Base-by-base conservation (phyloP, 92 coral and sea anemone species). In the Heteractis magnifica region DNA sequence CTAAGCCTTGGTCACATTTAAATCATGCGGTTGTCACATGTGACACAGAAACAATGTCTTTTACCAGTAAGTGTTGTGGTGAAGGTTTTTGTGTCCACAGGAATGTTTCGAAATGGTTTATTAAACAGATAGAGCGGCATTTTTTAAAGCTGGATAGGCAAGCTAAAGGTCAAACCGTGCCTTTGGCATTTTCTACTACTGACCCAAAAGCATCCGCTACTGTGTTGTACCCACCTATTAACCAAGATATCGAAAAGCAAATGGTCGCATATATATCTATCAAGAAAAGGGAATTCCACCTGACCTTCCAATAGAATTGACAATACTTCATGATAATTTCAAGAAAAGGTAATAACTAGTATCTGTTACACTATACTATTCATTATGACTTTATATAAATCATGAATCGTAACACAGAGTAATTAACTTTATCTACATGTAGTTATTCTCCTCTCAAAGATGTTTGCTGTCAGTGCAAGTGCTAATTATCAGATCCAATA, bases 1-100 rank as follows among this genome's bases (percentile, higher is more conserved):
- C 75, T 49, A 71, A 13, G 65, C 65, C 65, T 14, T 59, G 65
- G 65, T 59, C 65, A 19, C 51, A 50, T 6, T 52, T 83, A 49
- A 83, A 83, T n/a, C 34, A 82, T 74, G 87, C 62, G 2, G 74
- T 77, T 58, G 87, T 84, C 1, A 65, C 81, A 0, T 84, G 70
- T 64, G 82, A 84, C 49, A 58, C 56, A 5, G 51, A 50, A 9
- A 1, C 26, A 10, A 41, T 58, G 75, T 51, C 16, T 26, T 84
- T 79, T 72, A 59, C 56, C 4, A 65, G 87, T 75, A 52, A 70
- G 53, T 84, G 87, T 77, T 84, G 87, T 60, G 65, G 87, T 26
- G 58, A 49, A 76, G 79, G 79, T 10, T 71, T 71, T 62, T 83
- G 86, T 51, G 81, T 83, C 50, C 86, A 83, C 68, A 83, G 75